Conservation (phyloP, 2,113 vertebrate species). For the Myotis davidii region DNA sequence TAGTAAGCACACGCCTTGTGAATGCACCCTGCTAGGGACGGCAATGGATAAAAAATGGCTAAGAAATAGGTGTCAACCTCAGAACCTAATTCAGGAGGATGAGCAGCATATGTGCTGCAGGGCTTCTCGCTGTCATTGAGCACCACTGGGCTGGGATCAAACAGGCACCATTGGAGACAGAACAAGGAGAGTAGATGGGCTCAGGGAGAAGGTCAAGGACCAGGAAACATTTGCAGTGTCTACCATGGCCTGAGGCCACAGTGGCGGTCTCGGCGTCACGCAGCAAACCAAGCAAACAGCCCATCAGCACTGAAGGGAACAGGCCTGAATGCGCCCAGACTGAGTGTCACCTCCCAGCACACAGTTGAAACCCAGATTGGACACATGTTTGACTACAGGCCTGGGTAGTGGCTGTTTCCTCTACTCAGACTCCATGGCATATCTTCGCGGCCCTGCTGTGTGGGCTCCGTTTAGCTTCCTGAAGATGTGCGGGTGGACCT, state of each 20-base stretch:
- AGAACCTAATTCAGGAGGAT: neutral
- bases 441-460: neutral
- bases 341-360: neutral
- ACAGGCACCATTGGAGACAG: neutral
- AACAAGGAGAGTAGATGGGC: neutral
- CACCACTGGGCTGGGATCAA: neutral
- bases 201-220: neutral
- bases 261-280: rapidly evolving
- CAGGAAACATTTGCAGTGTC: neutral
- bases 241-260: rapidly evolving
- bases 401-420: neutral
- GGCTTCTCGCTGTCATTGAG: neutral
- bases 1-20: neutral
- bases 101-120: rapidly evolving
- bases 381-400: too few relatives aligned
- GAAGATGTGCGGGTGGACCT: neutral
- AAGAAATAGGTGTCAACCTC: neutral
- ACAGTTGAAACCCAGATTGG: rapidly evolving
- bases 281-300: too few relatives aligned
- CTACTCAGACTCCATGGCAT: neutral
- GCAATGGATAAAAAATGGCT: neutral
- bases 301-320: neutral
- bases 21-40: neutral
- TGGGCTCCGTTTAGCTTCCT: neutral
- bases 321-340: neutral